Base-by-base conservation (phyloP, 2,113 vertebrate genomes). In the Halichoerus grypus region DNA sequence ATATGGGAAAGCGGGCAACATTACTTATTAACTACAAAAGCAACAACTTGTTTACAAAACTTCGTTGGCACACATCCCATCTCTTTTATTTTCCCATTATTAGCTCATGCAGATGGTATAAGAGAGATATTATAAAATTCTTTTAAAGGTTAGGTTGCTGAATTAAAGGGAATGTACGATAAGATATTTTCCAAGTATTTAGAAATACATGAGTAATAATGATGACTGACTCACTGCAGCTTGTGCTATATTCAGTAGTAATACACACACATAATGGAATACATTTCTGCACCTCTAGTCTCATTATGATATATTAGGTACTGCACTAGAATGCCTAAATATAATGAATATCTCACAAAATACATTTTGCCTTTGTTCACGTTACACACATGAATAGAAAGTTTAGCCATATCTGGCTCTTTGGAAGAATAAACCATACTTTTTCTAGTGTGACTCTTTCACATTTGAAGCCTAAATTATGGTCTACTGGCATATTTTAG, bases 1-100 rank as follows among this genome's bases (percentile, higher is more conserved):
- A 98, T 98, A 98, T 99, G 99, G 99, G 99, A 99, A 99, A 98
- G 99, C 98, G 98, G 99, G 90, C 99, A 90, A 97, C 74, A 4
- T 72, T 61, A 71, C 57, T 89, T 51, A 89, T 4, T 0, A 97
- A 46, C 31, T 77, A 46, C 72, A 89, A 53, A 95, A 97, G 33
- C 42, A 94, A 71, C 69, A 11, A 49, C 76, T 96, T 94, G 36
- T 39, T 72, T 77, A n/a, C 7, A 92, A 81, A 84, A 71, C 71
- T 67, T 94, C 91, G 74, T 97, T 82, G 4, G 19, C 57, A 51
- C 10, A 93, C 95, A 89, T 94, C 71, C 76, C 97, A 89, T 39
- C 46, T 81, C 42, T 91, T 24, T 85, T 97, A 85, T 91, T 95
- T 83, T 88, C 39, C 84, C 89, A 84, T 69, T 67, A 95, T 91